phyloP scores from a whole-genome alignment of 2,797 vertebrate species.

The Phaenicophaeus curvirostris region DNA sequence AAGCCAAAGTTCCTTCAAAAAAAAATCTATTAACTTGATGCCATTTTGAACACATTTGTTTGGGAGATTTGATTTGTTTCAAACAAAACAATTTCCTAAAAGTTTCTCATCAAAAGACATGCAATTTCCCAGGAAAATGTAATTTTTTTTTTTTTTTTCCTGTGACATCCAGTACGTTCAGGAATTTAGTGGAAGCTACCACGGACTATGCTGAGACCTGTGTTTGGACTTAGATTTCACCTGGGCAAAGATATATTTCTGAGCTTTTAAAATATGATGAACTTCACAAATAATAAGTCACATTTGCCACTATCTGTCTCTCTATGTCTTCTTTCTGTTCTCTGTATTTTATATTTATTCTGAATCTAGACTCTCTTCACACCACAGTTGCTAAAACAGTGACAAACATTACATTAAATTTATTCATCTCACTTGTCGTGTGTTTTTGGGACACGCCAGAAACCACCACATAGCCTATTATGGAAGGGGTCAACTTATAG shows the following conservation, averaged over 20 bases:
- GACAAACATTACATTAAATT: neutral
- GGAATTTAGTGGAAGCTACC: neutral
- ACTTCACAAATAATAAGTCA: neutral
- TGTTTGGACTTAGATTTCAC: neutral
- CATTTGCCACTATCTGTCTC: neutral
- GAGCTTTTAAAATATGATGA: neutral
- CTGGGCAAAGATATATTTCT: neutral
- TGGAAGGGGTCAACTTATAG: fast-evolving
- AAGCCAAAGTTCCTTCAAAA: neutral
- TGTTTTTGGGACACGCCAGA: neutral
- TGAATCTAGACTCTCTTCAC: neutral
- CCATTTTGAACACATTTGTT: neutral
- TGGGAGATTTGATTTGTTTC: neutral
- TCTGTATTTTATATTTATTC: neutral
- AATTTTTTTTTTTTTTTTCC: neutral
- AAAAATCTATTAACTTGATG: neutral
- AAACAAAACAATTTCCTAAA: neutral
- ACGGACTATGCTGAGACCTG: neutral
- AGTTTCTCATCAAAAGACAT: neutral
- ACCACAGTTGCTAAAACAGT: neutral
- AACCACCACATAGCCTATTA: neutral
- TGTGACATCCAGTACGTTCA: neutral
- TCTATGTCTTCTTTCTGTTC: neutral
- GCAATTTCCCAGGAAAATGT: neutral
- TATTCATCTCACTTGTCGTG: neutral